Percentiles rank a stretch among this genome's conserved stretches.
Evolutionary conservation across 2,113 vertebrate species (phyloP).

Genomic region (Prionailurus viverrinus): DNA sequence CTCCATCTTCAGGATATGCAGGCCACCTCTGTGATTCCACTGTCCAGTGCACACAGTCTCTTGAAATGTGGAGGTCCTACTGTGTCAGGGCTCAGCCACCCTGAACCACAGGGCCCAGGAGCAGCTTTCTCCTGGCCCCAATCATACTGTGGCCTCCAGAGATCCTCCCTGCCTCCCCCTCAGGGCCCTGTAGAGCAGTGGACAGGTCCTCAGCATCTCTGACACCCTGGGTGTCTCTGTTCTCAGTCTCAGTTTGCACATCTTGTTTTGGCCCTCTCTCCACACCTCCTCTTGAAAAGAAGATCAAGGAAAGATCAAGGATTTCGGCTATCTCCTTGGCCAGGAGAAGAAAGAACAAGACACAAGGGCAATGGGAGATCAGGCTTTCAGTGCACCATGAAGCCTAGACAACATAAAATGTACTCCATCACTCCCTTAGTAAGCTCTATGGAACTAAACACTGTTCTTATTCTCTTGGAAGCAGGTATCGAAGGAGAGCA

Average conservation of each 20-base stretch:
- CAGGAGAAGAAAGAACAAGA: background rate
- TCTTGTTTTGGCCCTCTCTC: background rate
- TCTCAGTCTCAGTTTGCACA: background rate
- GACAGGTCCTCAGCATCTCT: background rate
- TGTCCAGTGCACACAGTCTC: background rate
- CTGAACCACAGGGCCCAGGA: background rate
- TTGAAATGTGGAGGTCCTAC: background rate
- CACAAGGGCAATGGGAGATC: rapidly evolving
- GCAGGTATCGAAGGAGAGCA: background rate
- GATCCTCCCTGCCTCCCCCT: rapidly evolving
- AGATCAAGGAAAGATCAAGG: background rate
- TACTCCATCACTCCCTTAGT: rapidly evolving
- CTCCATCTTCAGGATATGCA: background rate
- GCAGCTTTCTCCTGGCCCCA: no score
- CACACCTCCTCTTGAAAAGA: background rate
- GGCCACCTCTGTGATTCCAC: background rate
- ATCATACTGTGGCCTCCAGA: background rate
- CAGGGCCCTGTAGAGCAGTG: no score
- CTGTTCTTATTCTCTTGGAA: background rate
- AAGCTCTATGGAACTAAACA: background rate
- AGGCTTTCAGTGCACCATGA: rapidly evolving
- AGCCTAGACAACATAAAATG: background rate
- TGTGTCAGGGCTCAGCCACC: background rate
- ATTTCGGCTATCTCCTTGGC: background rate
- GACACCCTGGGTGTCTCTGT: background rate